These are phyloP conservation scores for Lasioglossum marginatum DNA, from an alignment of 2,888 invertebrate genomes.

Conservation along the genomic window DNA sequence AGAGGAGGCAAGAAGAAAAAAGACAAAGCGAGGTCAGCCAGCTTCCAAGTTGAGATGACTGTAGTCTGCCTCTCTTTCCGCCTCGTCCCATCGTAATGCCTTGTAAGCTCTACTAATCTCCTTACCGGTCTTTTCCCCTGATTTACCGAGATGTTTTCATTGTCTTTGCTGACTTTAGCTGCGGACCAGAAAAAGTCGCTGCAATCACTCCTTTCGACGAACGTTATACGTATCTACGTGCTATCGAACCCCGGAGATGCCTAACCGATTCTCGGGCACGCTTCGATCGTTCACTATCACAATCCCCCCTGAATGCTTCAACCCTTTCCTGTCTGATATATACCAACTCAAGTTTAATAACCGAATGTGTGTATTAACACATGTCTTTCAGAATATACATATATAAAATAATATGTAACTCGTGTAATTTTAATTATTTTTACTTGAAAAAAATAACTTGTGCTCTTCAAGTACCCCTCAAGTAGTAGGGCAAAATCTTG, in stretches of 20 bases:
- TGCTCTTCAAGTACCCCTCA: too few relatives aligned
- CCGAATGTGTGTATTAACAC: too few relatives aligned
- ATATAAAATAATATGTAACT: neutral
- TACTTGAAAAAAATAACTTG: neutral
- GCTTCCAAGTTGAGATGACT: conserved; percentile 73
- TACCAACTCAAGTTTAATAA: neutral
- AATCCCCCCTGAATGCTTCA: conserved; percentile 16
- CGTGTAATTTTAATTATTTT: neutral
- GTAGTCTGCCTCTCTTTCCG: conserved; percentile 65
- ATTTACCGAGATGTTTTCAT: conserved; percentile 83
- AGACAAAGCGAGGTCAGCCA: conserved; percentile 68
- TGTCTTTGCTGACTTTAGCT: conserved; percentile 76
- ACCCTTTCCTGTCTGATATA: neutral
- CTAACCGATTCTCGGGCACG: conserved; percentile 60
- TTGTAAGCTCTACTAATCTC: conserved; percentile 81
- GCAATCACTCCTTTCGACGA: conserved; percentile 45
- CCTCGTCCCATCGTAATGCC: conserved; percentile 75
- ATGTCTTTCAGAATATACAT: neutral
- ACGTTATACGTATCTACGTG: conserved; percentile 49
- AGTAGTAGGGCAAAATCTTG: too few relatives aligned
- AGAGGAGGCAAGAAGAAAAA: conserved; percentile 39
- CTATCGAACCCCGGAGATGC: conserved; percentile 55
- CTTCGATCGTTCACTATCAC: conserved; percentile 43
- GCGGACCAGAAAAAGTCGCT: conserved; percentile 68
- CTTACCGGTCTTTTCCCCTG: conserved; percentile 77